Percentiles rank a stretch among this genome's conserved stretches.
Evolutionary conservation across 2,113 vertebrate species (phyloP).

Genomic region (Salminus brasiliensis): DNA sequence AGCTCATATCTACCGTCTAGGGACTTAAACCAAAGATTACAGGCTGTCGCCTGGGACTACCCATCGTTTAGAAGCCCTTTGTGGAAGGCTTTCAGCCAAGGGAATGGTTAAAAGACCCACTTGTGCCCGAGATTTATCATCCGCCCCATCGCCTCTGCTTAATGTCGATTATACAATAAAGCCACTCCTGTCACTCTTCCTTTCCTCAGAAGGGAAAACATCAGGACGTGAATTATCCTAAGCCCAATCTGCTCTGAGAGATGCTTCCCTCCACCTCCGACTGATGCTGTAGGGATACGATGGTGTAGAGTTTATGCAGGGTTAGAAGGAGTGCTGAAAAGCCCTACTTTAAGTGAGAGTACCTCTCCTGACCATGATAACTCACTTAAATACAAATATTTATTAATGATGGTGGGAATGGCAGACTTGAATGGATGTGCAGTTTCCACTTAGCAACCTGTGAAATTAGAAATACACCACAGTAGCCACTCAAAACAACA

Average conservation of each 20-base stretch:
- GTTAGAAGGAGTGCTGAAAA: background rate
- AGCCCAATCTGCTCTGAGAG: constrained; percentile 26
- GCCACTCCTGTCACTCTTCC: constrained; percentile 16
- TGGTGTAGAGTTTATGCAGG: background rate
- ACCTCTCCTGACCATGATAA: too few species aligned
- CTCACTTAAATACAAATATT: too few species aligned
- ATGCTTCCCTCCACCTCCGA: constrained; percentile 18
- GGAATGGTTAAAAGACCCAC: constrained; percentile 17
- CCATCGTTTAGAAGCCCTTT: background rate
- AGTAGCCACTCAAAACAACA: too few species aligned
- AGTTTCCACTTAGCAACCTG: too few species aligned
- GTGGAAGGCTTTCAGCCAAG: constrained; percentile 23
- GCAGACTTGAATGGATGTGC: too few species aligned
- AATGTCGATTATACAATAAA: constrained; percentile 34
- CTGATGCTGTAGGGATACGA: background rate
- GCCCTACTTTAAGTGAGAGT: too few species aligned
- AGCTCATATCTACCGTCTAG: constrained; percentile 39
- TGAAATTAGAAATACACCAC: too few species aligned
- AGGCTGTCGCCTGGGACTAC: constrained; percentile 6
- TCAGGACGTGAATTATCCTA: constrained; percentile 44
- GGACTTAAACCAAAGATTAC: constrained; percentile 44
- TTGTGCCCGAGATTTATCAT: constrained; percentile 1
- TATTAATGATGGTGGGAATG: too few species aligned
- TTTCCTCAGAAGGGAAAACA: constrained; percentile 32
- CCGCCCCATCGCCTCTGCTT: constrained; percentile 22